Evolutionary conservation across 2,113 vertebrate genomes (phyloP).

Genomic region (Saguinus midas): DNA sequence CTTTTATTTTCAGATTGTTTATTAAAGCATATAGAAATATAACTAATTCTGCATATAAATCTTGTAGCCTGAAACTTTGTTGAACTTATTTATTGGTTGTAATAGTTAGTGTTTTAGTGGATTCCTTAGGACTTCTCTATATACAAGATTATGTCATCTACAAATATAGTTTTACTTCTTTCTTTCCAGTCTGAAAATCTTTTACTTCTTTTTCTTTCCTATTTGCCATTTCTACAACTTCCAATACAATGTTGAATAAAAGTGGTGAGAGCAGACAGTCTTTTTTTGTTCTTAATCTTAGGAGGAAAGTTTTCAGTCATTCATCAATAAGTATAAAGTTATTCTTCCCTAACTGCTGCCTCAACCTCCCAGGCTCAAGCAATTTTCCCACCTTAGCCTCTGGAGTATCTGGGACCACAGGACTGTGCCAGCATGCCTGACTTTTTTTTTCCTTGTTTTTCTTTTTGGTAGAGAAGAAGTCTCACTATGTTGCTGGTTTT

Average conservation of each 20-base stretch:
- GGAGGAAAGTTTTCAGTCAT: not conserved
- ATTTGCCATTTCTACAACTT: not conserved
- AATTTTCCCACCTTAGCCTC: no score
- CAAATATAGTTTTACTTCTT: not conserved
- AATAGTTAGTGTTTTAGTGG: not conserved
- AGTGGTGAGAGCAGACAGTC: not conserved
- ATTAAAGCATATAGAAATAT: not conserved
- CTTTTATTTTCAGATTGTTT: conserved; percentile 5
- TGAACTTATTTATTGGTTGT: not conserved
- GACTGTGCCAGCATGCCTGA: no score
- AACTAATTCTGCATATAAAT: not conserved
- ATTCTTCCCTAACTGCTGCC: not conserved
- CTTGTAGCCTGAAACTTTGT: not conserved
- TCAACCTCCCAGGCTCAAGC: no score
- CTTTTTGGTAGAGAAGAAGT: no score
- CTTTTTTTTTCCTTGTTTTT: no score
- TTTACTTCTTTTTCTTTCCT: not conserved
- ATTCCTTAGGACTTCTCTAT: not conserved
- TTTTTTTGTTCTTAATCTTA: not conserved
- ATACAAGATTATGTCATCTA: not conserved
- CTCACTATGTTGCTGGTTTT: no score
- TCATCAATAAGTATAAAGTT: not conserved
- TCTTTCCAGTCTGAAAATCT: not conserved
- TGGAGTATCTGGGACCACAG: no score
- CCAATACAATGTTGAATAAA: not conserved